These are phyloP conservation scores for Arizona elegans DNA, from an alignment of 2,113 vertebrate species.

Conservation along the genomic window DNA sequence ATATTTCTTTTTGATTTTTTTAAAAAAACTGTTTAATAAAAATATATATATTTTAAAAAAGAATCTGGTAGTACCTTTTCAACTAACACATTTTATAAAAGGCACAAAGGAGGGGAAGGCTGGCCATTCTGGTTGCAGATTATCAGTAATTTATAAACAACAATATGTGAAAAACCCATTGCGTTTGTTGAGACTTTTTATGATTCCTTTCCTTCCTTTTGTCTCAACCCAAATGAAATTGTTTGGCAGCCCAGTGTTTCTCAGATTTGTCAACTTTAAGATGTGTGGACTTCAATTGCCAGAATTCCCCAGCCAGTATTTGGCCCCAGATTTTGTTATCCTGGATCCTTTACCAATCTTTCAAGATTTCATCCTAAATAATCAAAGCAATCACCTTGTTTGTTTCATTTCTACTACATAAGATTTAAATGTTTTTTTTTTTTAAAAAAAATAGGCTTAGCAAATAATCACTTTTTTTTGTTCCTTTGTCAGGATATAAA, in stretches of 20 bases:
- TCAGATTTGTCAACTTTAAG: neutral
- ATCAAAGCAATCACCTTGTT: neutral
- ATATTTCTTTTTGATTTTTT: no score
- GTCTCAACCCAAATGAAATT: neutral
- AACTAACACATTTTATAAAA: neutral
- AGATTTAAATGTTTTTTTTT: neutral
- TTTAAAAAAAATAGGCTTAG: neutral
- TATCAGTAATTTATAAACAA: neutral
- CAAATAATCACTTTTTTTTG: neutral
- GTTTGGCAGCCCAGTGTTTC: neutral
- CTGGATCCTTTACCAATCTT: neutral
- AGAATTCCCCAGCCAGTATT: neutral
- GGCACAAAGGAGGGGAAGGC: neutral
- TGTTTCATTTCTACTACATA: neutral
- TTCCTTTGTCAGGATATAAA: neutral
- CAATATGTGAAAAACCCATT: neutral
- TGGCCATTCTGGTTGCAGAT: neutral
- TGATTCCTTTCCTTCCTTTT: neutral
- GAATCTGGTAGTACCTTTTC: neutral
- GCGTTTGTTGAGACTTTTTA: neutral
- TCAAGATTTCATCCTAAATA: neutral
- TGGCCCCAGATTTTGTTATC: neutral
- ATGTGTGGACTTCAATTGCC: neutral
- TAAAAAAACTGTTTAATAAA: no score
- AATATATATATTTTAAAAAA: no score